These are phyloP conservation scores for Chamaetylas fuelleborni DNA, from an alignment of 2,113 vertebrate genomes.

Conservation along the genomic window DNA sequence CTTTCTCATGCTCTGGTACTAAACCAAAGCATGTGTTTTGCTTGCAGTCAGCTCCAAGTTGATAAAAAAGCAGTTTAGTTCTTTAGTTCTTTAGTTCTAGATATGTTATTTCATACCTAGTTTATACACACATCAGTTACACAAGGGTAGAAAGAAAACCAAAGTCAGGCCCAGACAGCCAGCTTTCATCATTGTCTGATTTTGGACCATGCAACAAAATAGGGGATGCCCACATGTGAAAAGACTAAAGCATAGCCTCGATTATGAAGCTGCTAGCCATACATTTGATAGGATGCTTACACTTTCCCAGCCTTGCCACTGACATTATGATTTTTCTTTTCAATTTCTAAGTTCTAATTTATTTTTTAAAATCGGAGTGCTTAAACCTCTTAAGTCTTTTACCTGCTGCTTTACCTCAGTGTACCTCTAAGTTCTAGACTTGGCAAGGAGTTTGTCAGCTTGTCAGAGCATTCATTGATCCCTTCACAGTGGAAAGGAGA, in stretches of 20 bases:
- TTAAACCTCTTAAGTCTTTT: neutral
- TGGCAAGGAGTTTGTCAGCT: neutral
- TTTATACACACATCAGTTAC: neutral
- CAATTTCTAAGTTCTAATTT: neutral
- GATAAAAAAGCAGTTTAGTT: neutral
- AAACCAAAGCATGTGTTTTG: neutral
- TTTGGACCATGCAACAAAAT: neutral
- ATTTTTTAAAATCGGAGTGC: neutral
- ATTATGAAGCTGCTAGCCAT: neutral
- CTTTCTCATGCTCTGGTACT: neutral
- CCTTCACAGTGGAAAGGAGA: neutral
- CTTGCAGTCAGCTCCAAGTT: neutral
- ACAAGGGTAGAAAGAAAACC: neutral
- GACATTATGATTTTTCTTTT: neutral
- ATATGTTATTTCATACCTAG: neutral
- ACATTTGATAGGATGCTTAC: neutral
- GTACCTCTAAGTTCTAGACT: neutral
- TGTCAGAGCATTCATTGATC: neutral
- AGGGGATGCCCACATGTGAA: neutral
- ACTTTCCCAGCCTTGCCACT: neutral
- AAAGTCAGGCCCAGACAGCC: neutral
- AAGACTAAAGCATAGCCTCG: neutral
- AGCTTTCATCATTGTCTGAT: neutral
- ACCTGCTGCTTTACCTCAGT: neutral
- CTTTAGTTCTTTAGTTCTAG: neutral